phyloP scores from a whole-genome alignment of 1,140 invertebrate genomes.

The Achatina immaculata region DNA sequence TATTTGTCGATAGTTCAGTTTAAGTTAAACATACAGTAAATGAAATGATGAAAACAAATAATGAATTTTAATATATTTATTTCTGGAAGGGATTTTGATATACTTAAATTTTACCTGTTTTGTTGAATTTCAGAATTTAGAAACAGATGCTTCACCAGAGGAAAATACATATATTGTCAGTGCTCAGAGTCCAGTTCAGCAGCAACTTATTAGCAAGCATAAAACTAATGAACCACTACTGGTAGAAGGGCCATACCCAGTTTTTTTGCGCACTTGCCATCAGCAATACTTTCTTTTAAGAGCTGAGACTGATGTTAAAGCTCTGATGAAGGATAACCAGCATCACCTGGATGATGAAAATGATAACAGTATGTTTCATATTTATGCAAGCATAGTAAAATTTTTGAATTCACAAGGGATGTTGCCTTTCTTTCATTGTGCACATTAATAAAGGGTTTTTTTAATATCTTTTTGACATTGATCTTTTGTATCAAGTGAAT shows the following conservation, averaged over 20 bases:
- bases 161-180: slow-evolving; percentile 96
- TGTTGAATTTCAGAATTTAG: slow-evolving; percentile 48
- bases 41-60: no score
- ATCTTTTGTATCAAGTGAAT: not conserved
- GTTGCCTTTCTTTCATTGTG: not conserved
- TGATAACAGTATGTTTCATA: slow-evolving; percentile 21
- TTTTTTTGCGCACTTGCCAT: slow-evolving; percentile 82
- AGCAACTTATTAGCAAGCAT: slow-evolving; percentile 81
- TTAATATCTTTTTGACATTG: not conserved
- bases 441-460: not conserved
- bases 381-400: no score
- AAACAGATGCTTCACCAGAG: slow-evolving; percentile 69
- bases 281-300: slow-evolving; percentile 90
- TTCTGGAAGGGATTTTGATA: no score
- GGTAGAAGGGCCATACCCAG: slow-evolving; percentile 88
- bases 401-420: not conserved
- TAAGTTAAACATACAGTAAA: no score
- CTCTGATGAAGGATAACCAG: slow-evolving; percentile 66
- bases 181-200: slow-evolving; percentile 85
- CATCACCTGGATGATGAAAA: slow-evolving; percentile 46
- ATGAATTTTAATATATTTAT: no score
- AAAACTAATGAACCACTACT: slow-evolving; percentile 80
- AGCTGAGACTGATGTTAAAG: slow-evolving; percentile 75
- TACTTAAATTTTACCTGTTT: no score
- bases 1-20: no score